Evolutionary conservation across 2,888 invertebrate genomes (phyloP), one percentile per base, ranked within the genome.

Genomic region (Scaptomyza reducta): DNA sequence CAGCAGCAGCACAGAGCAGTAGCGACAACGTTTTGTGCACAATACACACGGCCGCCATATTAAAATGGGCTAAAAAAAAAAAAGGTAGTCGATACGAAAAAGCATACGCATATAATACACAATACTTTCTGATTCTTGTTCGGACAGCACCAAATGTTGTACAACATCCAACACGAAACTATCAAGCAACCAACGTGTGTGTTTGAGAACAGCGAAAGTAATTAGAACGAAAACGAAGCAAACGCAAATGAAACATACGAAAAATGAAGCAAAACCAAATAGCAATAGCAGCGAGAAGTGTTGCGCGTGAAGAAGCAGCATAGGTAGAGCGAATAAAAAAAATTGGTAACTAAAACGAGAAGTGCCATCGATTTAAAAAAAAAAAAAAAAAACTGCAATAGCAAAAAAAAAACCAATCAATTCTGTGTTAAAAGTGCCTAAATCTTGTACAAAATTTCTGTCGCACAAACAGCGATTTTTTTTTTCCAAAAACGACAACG

Each of bases 31-130:
- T 68, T 72, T 77, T 70, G 74, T 79, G 71, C 74, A 79, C 77
- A 76, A 79, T 74, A 79, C 77, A 74, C 68, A 71, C 68, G 71
- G 65, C 78, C 77, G 77, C 77, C 77, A 78, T 76, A 73, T 76
- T 75, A 75, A 75, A 75, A 75, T 75, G 73, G 73, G 75, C 76
- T 75, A 59, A 75, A 59, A 74, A 71, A 74, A 59, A 75, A 59
- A 74, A 71, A 74, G 74, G 74, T 68, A 71, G 63, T 72, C 72
- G 66, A 63, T 72, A 65, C 31, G 11, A 56, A 60, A 27, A 35
- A 33, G 31, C 60, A 65, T 54, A 66, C 47, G 42, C 47, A 65
- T 73, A 61, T 73, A 73, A 69, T 60, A 69, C 33, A 61, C 70
- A 65, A 74, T 61, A 72, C 47, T 71, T 35, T 57, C 22, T 45